Conservation (phyloP, 2,888 invertebrate species). For the Cacoxenus indagator region DNA sequence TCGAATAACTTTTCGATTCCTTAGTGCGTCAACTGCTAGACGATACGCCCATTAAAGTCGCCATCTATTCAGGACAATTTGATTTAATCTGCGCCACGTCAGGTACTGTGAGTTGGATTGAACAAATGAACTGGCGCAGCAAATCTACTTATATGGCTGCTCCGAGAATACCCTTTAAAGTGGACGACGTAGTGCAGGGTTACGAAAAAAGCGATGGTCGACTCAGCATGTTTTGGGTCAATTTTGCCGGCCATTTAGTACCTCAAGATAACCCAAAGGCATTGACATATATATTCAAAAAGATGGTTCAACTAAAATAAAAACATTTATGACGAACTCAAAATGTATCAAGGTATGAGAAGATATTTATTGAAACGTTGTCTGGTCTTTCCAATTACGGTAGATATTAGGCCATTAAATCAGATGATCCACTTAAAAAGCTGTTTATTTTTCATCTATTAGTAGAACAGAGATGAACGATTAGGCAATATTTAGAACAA, state of each 20-base stretch:
- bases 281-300: slow-evolving; percentile 44
- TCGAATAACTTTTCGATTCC: background rate
- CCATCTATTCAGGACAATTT: slow-evolving; percentile 1
- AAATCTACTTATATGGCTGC: background rate
- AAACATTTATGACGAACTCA: too few relatives aligned
- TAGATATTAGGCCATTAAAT: too few relatives aligned
- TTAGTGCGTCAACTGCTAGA: background rate
- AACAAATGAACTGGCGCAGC: background rate
- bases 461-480: too few relatives aligned
- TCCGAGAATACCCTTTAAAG: background rate
- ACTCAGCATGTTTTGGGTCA: slow-evolving; percentile 68
- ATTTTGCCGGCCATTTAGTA: slow-evolving; percentile 69
- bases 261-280: slow-evolving; percentile 82
- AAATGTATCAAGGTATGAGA: too few relatives aligned
- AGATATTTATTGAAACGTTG: too few relatives aligned
- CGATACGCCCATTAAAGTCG: background rate
- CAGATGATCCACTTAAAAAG: too few relatives aligned
- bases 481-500: too few relatives aligned
- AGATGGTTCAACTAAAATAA: too few relatives aligned
- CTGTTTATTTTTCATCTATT: too few relatives aligned
- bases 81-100: background rate
- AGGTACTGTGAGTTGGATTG: background rate
- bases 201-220: slow-evolving; percentile 3
- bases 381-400: too few relatives aligned
- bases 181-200: background rate